Evolutionary conservation across 2,888 invertebrate genomes (phyloP).

Genomic region (Biston betularia): DNA sequence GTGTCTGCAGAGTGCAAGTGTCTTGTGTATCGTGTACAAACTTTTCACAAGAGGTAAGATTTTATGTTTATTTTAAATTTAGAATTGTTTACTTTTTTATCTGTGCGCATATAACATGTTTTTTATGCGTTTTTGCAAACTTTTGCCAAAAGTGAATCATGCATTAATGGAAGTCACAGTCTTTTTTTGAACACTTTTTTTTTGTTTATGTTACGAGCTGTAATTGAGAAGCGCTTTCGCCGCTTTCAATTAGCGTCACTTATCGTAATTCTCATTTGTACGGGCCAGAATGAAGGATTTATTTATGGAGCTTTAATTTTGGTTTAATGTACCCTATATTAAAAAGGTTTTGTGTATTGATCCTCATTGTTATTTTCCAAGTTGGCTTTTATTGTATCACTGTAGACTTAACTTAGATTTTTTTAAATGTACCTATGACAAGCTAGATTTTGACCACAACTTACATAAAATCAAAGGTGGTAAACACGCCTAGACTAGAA

Average conservation of each 20-base stretch:
- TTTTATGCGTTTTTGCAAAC: not conserved
- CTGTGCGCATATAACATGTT: not conserved
- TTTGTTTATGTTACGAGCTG: slow-evolving; percentile 49
- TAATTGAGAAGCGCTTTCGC: slow-evolving; percentile 46
- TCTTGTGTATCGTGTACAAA: slow-evolving; percentile 30
- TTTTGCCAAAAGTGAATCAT: slow-evolving; percentile 33
- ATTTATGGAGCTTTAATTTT: slow-evolving; percentile 22
- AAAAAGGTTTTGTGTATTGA: slow-evolving; percentile 21
- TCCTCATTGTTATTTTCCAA: not conserved
- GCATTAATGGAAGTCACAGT: slow-evolving; percentile 19
- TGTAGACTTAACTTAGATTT: no score
- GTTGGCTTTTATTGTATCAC: no score
- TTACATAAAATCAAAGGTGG: no score
- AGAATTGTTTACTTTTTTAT: slow-evolving; percentile 16
- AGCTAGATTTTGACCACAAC: no score
- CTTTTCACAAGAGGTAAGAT: slow-evolving; percentile 17
- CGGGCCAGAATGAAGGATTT: slow-evolving; percentile 33
- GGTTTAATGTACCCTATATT: slow-evolving; percentile 1
- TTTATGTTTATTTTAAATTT: slow-evolving; percentile 13
- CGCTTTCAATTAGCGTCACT: slow-evolving; percentile 56
- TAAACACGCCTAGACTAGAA: no score
- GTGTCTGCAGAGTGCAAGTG: slow-evolving; percentile 44
- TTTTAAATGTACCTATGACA: no score
- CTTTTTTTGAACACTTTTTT: slow-evolving; percentile 53
- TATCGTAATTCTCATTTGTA: slow-evolving; percentile 42